phyloP scores from a whole-genome alignment of 2,113 vertebrate species.

The Donacobius atricapilla region DNA sequence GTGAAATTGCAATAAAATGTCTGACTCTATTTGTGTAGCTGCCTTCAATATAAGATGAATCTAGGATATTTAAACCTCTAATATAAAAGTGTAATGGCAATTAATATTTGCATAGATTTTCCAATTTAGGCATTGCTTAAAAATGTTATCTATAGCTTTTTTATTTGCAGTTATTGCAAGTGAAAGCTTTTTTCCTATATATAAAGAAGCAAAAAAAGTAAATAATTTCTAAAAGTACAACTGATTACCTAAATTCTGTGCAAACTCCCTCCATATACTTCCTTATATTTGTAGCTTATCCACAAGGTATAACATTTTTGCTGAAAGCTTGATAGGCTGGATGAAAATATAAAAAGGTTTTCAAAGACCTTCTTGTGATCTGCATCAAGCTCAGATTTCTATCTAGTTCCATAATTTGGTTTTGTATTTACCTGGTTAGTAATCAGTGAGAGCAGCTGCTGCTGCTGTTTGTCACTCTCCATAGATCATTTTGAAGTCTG shows the following conservation, averaged over 20 bases:
- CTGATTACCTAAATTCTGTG: not conserved
- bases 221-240: not conserved
- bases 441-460: not conserved
- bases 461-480: not conserved
- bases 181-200: not conserved
- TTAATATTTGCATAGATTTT: not conserved
- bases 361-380: not conserved
- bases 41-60: constrained; percentile 47
- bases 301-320: not conserved
- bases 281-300: not conserved
- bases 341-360: not conserved
- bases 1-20: constrained; percentile 66
- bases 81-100: constrained; percentile 26
- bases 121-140: not conserved
- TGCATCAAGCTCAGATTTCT: not conserved
- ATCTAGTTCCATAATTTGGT: not conserved
- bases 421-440: not conserved
- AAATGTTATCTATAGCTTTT: not conserved
- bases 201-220: not conserved
- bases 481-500: not conserved
- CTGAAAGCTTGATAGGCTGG: not conserved
- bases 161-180: not conserved
- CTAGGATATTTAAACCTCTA: constrained; percentile 22
- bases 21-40: constrained; percentile 52
- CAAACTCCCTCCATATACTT: not conserved